phyloP scores from a whole-genome alignment of 2,113 vertebrate species.

The Malurus alboscapulatus region DNA sequence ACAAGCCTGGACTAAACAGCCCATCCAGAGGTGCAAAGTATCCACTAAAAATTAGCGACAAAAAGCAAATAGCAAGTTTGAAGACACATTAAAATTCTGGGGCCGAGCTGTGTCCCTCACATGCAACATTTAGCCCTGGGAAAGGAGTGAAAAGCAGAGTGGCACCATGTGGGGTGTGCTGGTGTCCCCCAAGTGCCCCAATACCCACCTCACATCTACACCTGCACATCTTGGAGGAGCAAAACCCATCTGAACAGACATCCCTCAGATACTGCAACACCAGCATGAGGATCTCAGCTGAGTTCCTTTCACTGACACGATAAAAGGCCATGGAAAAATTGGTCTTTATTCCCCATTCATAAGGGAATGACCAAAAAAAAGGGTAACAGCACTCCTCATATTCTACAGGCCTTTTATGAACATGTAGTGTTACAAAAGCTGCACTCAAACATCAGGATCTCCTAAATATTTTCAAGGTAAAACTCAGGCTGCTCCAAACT shows the following conservation, averaged over 20 bases:
- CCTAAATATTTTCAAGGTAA: not conserved
- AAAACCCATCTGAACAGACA: not conserved
- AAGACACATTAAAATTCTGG: not conserved
- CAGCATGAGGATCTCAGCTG: not conserved
- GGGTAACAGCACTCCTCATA: not conserved
- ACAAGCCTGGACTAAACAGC: not conserved
- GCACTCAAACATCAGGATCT: not conserved
- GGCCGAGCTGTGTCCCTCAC: not conserved
- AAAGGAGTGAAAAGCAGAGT: not conserved
- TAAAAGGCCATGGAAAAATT: not conserved
- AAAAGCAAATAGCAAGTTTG: not conserved
- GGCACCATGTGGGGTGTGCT: rapidly evolving
- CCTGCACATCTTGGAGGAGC: not conserved
- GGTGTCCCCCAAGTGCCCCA: not conserved
- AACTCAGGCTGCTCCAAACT: not conserved
- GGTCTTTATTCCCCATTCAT: not conserved
- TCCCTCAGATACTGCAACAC: not conserved
- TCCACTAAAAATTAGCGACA: not conserved
- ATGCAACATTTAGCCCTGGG: not conserved
- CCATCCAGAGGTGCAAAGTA: not conserved
- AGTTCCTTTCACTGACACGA: not conserved
- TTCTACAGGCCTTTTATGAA: not conserved
- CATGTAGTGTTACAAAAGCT: rapidly evolving
- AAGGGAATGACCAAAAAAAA: not conserved
- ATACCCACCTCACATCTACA: not conserved